Conservation (phyloP, 2,888 invertebrate genomes). For the Euplagia quadripunctaria region DNA sequence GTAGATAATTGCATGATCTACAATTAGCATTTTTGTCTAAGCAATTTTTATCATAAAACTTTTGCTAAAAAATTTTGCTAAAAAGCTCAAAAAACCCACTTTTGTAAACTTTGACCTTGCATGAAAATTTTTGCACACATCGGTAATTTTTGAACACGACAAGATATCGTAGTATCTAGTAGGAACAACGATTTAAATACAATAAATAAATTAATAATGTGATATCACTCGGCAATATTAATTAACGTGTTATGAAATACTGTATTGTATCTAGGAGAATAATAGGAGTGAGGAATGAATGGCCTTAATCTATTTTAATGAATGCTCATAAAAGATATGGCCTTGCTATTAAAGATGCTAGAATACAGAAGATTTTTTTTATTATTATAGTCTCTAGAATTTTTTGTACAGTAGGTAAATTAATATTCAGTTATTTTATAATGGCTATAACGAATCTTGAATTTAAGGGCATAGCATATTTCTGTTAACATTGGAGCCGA, state of each 20-base stretch:
- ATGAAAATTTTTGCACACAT: too few relatives aligned
- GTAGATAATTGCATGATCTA: too few relatives aligned
- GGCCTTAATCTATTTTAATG: constrained; percentile 12
- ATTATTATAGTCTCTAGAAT: not conserved
- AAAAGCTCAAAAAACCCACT: too few relatives aligned
- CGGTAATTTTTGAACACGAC: too few relatives aligned
- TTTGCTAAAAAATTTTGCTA: too few relatives aligned
- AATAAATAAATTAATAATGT: too few relatives aligned
- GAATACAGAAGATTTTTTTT: not conserved
- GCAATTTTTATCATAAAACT: too few relatives aligned
- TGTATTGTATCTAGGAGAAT: not conserved
- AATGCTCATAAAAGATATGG: constrained; percentile 10
- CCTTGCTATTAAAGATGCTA: constrained; percentile 7
- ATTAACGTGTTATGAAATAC: not conserved
- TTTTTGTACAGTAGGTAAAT: not conserved
- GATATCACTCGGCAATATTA: not conserved
- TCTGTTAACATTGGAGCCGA: not conserved
- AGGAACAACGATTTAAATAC: too few relatives aligned
- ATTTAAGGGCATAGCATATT: not conserved
- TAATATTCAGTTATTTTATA: not conserved
- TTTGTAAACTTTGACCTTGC: too few relatives aligned
- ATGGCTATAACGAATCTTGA: not conserved
- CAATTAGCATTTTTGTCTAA: too few relatives aligned
- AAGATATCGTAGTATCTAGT: too few relatives aligned
- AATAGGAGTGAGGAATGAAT: constrained; percentile 1